A percentile compares a stretch with the other conserved stretches of the same genome.
phyloP scores from a whole-genome alignment of 2,113 vertebrate genomes.

The Trichomycterus rosablanca region DNA sequence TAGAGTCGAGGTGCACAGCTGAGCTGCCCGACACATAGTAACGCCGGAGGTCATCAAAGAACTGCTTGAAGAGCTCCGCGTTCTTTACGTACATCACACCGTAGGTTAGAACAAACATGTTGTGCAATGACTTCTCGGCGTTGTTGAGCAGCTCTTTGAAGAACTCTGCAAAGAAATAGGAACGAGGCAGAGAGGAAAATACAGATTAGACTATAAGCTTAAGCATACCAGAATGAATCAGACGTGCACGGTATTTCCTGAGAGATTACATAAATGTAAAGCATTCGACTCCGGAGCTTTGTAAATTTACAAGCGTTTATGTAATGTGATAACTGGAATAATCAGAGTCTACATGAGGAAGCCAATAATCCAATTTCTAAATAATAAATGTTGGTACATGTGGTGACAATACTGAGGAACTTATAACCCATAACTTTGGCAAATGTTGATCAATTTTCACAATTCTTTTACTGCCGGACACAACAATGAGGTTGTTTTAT shows the following conservation, averaged over 20 bases:
- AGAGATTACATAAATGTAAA: not conserved
- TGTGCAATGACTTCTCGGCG: constrained; percentile 81
- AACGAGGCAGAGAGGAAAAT: not conserved
- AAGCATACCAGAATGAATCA: not conserved
- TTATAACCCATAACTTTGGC: too few relatives aligned
- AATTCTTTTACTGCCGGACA: too few relatives aligned
- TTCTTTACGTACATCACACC: constrained; percentile 93
- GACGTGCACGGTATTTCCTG: not conserved
- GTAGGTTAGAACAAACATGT: constrained; percentile 93
- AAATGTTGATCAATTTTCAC: too few relatives aligned
- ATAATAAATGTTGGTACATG: too few relatives aligned
- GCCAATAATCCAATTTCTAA: too few relatives aligned
- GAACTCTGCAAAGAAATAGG: constrained; percentile 73
- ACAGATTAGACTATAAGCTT: not conserved
- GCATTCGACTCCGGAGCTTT: not conserved
- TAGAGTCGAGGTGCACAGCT: constrained; percentile 86
- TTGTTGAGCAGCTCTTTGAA: constrained; percentile 93
- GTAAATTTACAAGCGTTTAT: not conserved
- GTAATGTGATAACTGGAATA: too few relatives aligned
- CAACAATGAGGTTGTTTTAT: too few relatives aligned
- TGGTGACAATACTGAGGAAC: too few relatives aligned
- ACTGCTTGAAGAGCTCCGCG: constrained; percentile 88
- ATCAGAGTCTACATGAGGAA: too few relatives aligned
- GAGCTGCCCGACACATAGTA: constrained; percentile 79
- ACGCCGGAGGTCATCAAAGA: constrained; percentile 80